Percentiles rank a stretch among this genome's conserved stretches.
Conservation (phyloP, 2,113 vertebrate genomes). For the Cettia cetti region DNA sequence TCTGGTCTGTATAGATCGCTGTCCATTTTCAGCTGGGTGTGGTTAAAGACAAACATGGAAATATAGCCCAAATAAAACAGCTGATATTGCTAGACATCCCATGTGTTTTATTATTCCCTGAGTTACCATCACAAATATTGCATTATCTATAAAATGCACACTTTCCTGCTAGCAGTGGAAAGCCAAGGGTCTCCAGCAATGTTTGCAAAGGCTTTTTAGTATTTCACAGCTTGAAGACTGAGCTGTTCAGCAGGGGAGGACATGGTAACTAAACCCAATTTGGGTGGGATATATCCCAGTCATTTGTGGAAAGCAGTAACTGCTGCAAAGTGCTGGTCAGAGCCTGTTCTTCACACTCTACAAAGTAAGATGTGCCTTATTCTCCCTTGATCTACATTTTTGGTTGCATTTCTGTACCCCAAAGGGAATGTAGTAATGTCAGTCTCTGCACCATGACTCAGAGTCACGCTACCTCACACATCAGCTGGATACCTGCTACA, state of each 20-base stretch:
- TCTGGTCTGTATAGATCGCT: neutral
- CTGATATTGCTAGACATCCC: neutral
- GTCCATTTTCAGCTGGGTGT: neutral
- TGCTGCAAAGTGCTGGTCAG: neutral
- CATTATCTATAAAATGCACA: neutral
- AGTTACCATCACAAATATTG: neutral
- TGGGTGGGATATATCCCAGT: neutral
- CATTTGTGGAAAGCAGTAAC: neutral
- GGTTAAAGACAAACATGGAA: neutral
- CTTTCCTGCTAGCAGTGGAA: neutral
- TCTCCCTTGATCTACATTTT: neutral
- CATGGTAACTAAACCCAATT: neutral
- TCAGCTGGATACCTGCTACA: neutral
- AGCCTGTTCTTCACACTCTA: neutral
- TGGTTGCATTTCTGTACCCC: neutral
- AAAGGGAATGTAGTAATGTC: neutral
- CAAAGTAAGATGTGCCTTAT: neutral
- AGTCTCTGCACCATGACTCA: neutral
- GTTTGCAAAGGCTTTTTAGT: neutral
- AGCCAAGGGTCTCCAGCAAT: neutral
- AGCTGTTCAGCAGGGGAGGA: neutral
- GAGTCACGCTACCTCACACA: accelerated
- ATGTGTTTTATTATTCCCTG: neutral
- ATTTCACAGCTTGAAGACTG: neutral
- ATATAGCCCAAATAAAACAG: neutral